A percentile compares a stretch with the other conserved stretches of the same genome.
These are phyloP conservation scores for Ramphastos sulfuratus DNA, from an alignment of 2,113 vertebrate genomes.

Conservation along the genomic window DNA sequence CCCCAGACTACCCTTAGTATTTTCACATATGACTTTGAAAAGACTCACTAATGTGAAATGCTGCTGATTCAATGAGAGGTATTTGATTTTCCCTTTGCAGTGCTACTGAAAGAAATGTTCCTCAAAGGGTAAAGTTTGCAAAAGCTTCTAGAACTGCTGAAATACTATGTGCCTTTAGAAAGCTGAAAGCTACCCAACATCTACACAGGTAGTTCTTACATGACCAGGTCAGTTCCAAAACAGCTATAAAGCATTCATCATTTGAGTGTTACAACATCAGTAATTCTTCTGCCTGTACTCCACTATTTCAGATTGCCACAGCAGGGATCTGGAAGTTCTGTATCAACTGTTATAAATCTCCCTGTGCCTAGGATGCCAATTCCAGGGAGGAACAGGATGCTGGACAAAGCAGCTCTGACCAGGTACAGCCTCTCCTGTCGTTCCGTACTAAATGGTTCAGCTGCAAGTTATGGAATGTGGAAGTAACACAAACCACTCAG, in stretches of 20 bases:
- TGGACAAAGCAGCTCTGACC: not conserved
- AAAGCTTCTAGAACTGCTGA: not conserved
- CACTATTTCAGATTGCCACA: not conserved
- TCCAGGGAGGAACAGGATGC: not conserved
- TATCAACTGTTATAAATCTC: not conserved
- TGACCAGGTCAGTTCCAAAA: not conserved
- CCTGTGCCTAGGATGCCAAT: not conserved
- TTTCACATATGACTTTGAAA: not conserved
- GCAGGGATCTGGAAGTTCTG: not conserved
- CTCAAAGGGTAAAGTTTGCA: not conserved
- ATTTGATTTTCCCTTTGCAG: not conserved
- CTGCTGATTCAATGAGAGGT: not conserved
- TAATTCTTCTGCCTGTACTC: not conserved
- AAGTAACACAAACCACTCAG: not conserved
- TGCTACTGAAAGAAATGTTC: not conserved
- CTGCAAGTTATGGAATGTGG: not conserved
- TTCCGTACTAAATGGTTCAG: not conserved
- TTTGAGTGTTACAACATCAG: not conserved
- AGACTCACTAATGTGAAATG: not conserved
- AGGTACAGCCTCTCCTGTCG: accelerated
- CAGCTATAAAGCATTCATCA: not conserved
- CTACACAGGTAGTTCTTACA: not conserved
- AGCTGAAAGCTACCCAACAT: not conserved
- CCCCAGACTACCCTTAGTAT: not conserved
- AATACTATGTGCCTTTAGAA: not conserved